Evolutionary conservation across 1,140 invertebrate genomes (phyloP).

Genomic region (Caenorhabditis latens): DNA sequence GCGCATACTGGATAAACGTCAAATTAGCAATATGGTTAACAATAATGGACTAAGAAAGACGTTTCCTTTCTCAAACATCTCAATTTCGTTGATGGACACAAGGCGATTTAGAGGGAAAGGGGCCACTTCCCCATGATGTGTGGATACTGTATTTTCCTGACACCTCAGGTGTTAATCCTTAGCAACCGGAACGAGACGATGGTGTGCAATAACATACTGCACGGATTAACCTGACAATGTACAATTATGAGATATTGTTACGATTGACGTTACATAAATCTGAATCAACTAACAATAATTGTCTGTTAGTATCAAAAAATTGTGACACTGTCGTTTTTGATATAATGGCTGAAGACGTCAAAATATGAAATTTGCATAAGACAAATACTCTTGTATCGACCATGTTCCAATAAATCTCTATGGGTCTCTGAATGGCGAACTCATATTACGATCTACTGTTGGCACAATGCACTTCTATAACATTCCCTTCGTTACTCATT

Average conservation of each 20-base stretch:
- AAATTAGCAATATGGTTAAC: slow-evolving; percentile 56
- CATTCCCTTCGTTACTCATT: no score
- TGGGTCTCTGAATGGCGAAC: no score
- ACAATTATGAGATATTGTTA: slow-evolving; percentile 53
- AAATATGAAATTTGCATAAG: no score
- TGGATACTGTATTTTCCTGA: neutral
- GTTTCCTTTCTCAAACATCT: slow-evolving; percentile 36
- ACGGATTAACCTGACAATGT: neutral
- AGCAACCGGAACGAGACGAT: neutral
- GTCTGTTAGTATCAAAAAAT: no score
- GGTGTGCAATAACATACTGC: slow-evolving; percentile 23
- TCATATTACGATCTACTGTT: no score
- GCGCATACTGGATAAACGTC: slow-evolving; percentile 55
- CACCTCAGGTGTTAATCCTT: slow-evolving; percentile 23
- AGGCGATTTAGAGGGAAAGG: neutral
- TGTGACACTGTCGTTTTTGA: no score
- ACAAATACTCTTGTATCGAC: no score
- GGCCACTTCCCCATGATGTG: neutral
- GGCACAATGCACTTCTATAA: no score
- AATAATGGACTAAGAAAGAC: slow-evolving; percentile 53
- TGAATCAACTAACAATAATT: neutral
- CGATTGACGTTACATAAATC: neutral
- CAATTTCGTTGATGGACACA: slow-evolving; percentile 40
- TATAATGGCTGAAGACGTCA: no score
- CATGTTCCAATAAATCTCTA: no score